phyloP scores from a whole-genome alignment of 2,113 vertebrate genomes.

The Corydoras sp. region DNA sequence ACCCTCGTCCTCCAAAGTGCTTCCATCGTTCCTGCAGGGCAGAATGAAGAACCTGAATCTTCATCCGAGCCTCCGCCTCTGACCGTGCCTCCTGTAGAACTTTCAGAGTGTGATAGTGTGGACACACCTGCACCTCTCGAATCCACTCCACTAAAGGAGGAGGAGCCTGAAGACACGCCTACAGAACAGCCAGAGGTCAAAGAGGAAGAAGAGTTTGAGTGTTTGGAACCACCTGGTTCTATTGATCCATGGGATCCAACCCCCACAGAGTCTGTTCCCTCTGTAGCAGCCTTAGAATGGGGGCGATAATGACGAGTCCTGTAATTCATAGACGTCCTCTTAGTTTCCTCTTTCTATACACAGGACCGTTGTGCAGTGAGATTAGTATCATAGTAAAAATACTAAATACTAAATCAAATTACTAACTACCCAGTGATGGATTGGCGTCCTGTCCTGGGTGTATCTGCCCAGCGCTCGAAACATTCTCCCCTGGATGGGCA shows the following conservation, averaged over 20 bases:
- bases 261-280: background rate
- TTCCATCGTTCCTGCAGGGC: conserved; percentile 36
- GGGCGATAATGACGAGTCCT: background rate
- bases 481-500: no score
- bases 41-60: conserved; percentile 45
- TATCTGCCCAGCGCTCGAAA: no score
- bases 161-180: background rate
- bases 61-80: conserved; percentile 36
- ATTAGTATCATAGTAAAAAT: no score
- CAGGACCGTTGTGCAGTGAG: no score
- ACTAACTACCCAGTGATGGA: no score
- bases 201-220: conserved; percentile 37
- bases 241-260: background rate
- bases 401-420: no score
- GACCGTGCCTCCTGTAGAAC: conserved; percentile 8
- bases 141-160: conserved; percentile 50
- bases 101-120: conserved; percentile 45
- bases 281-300: background rate
- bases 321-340: no score
- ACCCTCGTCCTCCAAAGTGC: conserved; percentile 39
- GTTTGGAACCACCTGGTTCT: background rate
- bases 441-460: no score
- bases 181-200: conserved; percentile 43
- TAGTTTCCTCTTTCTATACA: no score
- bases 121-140: conserved; percentile 58